Conservation (phyloP, 2,888 invertebrate species). For the Ctena decussata region DNA sequence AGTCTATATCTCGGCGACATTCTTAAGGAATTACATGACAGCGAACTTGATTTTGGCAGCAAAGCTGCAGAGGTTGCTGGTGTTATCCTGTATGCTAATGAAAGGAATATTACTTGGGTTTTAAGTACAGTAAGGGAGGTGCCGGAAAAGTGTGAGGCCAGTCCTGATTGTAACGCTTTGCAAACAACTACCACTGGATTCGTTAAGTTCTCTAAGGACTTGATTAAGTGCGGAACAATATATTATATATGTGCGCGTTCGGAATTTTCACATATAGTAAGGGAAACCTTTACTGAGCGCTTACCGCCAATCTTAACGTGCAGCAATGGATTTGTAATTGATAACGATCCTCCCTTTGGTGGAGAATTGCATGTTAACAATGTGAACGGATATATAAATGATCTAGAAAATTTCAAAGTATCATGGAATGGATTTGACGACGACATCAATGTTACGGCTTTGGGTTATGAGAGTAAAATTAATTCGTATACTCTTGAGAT, state of each 20-base stretch:
- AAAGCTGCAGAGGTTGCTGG: background rate
- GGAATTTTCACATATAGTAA: background rate
- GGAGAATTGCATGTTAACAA: background rate
- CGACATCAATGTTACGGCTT: slow-evolving; percentile 10
- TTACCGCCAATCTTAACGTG: background rate
- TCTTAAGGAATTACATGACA: background rate
- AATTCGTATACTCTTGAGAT: background rate
- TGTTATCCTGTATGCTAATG: background rate
- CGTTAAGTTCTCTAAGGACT: background rate
- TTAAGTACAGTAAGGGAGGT: background rate
- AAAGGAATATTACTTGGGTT: background rate
- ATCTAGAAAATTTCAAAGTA: background rate
- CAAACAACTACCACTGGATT: background rate
- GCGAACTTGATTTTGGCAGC: slow-evolving; percentile 9
- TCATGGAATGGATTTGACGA: slow-evolving; percentile 37
- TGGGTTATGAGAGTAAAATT: slow-evolving; percentile 16
- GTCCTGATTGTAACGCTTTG: background rate
- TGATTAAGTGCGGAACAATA: background rate
- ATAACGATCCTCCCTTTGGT: background rate
- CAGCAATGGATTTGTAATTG: slow-evolving; percentile 19
- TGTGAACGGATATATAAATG: slow-evolving; percentile 8
- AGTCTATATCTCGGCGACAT: slow-evolving; percentile 35
- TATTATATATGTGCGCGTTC: slow-evolving; percentile 7
- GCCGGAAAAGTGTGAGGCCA: background rate
- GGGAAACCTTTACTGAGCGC: background rate